Base-by-base conservation (phyloP, 2,888 invertebrate genomes). In the Eupithecia subfuscata region DNA sequence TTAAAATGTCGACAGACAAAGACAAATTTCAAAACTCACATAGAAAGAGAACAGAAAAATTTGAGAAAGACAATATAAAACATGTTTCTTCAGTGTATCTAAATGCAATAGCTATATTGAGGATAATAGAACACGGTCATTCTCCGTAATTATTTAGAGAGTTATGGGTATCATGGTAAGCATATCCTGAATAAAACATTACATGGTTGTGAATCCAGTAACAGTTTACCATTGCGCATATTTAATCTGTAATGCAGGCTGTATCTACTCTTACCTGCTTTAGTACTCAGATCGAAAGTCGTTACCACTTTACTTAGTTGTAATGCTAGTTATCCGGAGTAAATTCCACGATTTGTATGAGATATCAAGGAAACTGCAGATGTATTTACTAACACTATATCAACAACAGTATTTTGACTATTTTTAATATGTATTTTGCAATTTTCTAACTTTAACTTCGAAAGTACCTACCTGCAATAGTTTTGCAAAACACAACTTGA, bases 241-340 rank as follows among this genome's bases (percentile, higher is more conserved):
- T 84, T 81, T 88, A 87, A 88, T 88, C 78, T 77, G 69, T 84
- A 87, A 85, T 85, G 83, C 80, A 78, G 72, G 45, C 81, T 83
- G 80, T 75, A 79, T 74, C 79, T 83, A 80, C 78, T 80, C 78
- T 64, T 68, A 68, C 70, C 75, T 81, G 81, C 79, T 78, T 73
- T 76, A 69, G 70, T 75, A 71, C 71, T 73, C 68, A 64, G 68
- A 68, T 74, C 75, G 65, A 75, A 79, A 78, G 81, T 78, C 82
- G 79, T 83, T 82, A 78, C 34, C 60, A 34, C 22, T 40, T n/a
- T 22, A 65, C n/a, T 70, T 43, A 9, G 22, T 45, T 45, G 0
- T 12, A 34, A 65, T 22, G 40, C n/a, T 34, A 67, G 5, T n/a
- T 65, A n/a, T 34, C 34, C 11, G 8, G 18, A n/a, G 18, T 65